Evolutionary conservation across 1,140 invertebrate genomes (phyloP).

Genomic region (Penaeus vannamei): DNA sequence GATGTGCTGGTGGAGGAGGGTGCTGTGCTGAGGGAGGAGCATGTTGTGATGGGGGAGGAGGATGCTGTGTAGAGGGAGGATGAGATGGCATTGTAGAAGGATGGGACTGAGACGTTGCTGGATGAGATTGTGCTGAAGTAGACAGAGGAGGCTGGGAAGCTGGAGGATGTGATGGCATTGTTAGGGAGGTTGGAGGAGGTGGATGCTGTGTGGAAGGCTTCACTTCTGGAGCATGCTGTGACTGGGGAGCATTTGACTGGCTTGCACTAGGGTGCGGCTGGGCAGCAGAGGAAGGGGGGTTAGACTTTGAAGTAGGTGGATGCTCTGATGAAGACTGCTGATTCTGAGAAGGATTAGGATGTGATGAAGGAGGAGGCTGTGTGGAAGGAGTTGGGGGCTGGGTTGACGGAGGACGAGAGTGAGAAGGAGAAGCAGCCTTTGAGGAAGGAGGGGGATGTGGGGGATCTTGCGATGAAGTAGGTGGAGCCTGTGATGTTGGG

Average conservation of each 20-base stretch:
- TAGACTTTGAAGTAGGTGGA: not conserved
- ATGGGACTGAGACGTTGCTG: not conserved
- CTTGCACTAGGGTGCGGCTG: no score
- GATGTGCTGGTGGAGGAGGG: no score
- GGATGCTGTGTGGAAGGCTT: not conserved
- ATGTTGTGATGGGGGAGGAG: not conserved
- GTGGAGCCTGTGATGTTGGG: not conserved
- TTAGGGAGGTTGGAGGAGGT: not conserved
- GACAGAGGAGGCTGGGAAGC: not conserved
- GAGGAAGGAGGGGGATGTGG: constrained; percentile 12
- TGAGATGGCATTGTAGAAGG: not conserved
- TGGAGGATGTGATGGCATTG: not conserved
- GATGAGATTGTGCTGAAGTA: not conserved
- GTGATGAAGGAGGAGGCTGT: no score
- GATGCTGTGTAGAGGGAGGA: not conserved
- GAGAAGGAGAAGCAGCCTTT: constrained; percentile 4
- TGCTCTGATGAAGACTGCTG: no score
- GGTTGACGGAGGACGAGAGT: no score
- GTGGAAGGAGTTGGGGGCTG: no score
- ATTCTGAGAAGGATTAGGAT: no score
- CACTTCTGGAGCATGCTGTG: not conserved
- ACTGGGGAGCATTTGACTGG: not conserved
- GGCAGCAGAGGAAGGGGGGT: constrained; percentile 10
- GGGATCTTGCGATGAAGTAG: not conserved
- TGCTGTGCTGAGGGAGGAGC: no score